Conservation (phyloP, 1,140 invertebrate species). For the Aphelenchoides avenae region DNA sequence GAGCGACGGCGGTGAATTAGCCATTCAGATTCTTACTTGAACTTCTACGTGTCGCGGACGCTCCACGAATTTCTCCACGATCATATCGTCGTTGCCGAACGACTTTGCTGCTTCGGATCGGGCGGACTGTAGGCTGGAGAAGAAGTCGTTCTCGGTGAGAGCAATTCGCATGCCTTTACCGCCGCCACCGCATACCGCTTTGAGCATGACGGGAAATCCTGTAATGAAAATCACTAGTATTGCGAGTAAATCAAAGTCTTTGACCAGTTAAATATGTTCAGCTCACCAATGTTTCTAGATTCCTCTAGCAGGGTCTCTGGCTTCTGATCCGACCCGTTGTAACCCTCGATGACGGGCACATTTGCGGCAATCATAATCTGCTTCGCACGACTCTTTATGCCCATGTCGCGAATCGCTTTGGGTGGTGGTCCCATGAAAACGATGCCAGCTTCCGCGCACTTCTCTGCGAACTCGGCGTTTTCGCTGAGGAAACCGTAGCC, state of each 20-base stretch:
- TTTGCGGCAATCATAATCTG: conserved; percentile 52
- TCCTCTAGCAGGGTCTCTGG: conserved; percentile 26
- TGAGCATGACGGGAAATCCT: conserved; percentile 53
- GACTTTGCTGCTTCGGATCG: conserved; percentile 85
- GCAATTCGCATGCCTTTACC: conserved; percentile 80
- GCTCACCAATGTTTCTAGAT: conserved; percentile 37
- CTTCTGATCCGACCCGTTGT: conserved; percentile 43
- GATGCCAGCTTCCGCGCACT: conserved; percentile 82
- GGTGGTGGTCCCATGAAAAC: conserved; percentile 88
- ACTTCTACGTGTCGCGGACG: conserved; percentile 47
- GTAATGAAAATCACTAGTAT: conserved; percentile 21
- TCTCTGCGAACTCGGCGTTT: conserved; percentile 89
- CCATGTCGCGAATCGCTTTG: conserved; percentile 91
- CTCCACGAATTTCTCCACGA: conserved; percentile 41
- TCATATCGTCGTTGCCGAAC: conserved; percentile 65
- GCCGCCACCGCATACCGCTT: conserved; percentile 44
- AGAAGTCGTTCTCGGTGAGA: conserved; percentile 73
- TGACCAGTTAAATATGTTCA: conserved; percentile 66
- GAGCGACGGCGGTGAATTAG: neutral
- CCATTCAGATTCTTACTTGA: conserved; percentile 25
- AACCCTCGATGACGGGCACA: conserved; percentile 47
- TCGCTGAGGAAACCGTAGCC: conserved; percentile 98
- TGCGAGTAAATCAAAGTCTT: neutral
- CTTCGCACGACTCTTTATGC: conserved; percentile 71
- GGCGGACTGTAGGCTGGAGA: conserved; percentile 82